These are phyloP conservation scores for Chloroclysta siterata DNA, from an alignment of 2,888 invertebrate genomes.

Conservation along the genomic window DNA sequence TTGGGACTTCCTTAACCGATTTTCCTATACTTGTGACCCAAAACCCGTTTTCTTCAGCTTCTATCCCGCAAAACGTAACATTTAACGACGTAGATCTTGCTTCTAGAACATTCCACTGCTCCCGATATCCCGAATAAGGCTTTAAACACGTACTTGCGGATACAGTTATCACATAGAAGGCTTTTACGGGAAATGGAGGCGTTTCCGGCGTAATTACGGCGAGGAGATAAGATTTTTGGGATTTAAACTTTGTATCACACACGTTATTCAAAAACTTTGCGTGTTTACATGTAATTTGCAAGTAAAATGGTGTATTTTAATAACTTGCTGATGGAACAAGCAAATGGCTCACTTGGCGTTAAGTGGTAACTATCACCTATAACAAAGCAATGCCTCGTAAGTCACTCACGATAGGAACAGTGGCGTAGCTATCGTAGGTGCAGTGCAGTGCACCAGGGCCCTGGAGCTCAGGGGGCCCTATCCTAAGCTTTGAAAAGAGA, in stretches of 20 bases:
- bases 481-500: no score
- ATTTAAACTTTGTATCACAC: not conserved
- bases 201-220: conserved; percentile 22
- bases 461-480: no score
- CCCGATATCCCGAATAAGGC: conserved; percentile 32
- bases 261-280: not conserved
- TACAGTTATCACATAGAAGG: conserved; percentile 22
- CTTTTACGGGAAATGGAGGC: conserved; percentile 18
- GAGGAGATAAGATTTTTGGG: conserved; percentile 15
- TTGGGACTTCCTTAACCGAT: not conserved
- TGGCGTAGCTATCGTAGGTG: no score
- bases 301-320: no score
- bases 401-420: no score
- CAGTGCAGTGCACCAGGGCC: no score
- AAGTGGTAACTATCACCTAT: no score
- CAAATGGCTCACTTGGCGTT: no score
- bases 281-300: not conserved
- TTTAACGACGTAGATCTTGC: conserved; percentile 35
- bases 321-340: no score
- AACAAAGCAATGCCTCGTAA: no score
- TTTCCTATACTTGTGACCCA: not conserved
- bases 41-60: not conserved
- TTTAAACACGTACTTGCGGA: conserved; percentile 36
- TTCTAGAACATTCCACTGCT: conserved; percentile 28
- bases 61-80: conserved; percentile 26